Base-by-base conservation (phyloP, 2,797 vertebrate species). In the Esox lucius region DNA sequence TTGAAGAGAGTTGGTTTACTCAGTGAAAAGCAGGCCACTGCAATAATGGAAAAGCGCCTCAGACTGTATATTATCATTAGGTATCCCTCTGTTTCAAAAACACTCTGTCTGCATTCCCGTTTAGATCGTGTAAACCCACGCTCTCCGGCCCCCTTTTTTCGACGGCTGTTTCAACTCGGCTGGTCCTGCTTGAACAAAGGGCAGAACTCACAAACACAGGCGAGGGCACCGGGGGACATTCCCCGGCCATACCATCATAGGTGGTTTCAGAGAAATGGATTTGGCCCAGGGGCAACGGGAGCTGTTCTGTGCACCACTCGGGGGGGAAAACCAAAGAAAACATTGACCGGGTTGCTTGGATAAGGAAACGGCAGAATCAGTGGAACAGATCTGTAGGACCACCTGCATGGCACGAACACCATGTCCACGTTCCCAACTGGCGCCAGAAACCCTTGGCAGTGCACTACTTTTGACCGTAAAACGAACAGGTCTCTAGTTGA, bases 191-290 rank as follows among this genome's bases (percentile, higher is more conserved):
- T 51, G 48, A 68, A n/a, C 62, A 66, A 35, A 56, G 5, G 22
- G 28, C 39, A 84, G 79, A 83, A 74, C 74, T 84, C 67, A 89
- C 82, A 87, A 89, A 90, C 82, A 84, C 16, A 79, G 74, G 79
- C 46, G 71, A 72, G 70, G 51, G 39, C 31, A 53, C 65, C 68
- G n/a, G 79, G 66, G 69, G 68, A 75, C 71, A 35, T 33, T 39
- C 42, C 42, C 75, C 68, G 64, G 76, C 71, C 59, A 78, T 68
- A 56, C 66, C 70, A 74, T 66, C 70, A 65, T 78, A 72, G 2
- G 35, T 53, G 72, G 72, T 84, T 80, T 86, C 42, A 76, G 62
- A 71, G 64, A 66, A 79, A 56, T 64, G 13, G 22, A 48, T 67
- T 42, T 69, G 71, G 39, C 4, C 11, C 1, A 17, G 15, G 81